Percentiles rank a stretch among this genome's conserved stretches.
Conservation (phyloP, 2,113 vertebrate genomes). For the Chitala chitala region DNA sequence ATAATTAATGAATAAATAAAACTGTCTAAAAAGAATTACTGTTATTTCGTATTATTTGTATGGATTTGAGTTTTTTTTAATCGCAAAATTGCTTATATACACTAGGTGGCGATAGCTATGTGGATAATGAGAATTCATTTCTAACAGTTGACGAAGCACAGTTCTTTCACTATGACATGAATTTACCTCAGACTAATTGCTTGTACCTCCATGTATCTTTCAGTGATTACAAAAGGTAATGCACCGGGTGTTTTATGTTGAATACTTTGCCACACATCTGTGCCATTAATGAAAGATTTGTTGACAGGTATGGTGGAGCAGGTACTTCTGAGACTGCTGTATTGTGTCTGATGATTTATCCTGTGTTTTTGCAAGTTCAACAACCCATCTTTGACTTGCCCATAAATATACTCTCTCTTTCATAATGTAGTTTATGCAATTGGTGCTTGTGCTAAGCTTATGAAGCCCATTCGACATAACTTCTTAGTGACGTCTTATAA, state of each 20-base stretch:
- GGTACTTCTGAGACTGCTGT: background rate
- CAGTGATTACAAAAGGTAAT: background rate
- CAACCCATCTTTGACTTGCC: too few species aligned
- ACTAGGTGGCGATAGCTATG: constrained; percentile 8
- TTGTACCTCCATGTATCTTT: background rate
- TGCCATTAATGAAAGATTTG: background rate
- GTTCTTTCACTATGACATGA: background rate
- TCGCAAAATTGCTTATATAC: background rate
- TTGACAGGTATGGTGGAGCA: background rate
- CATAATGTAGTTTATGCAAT: background rate
- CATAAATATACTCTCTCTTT: too few species aligned
- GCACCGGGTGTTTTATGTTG: background rate
- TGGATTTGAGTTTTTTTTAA: background rate
- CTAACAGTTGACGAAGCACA: background rate
- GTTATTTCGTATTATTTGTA: background rate
- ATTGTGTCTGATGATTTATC: background rate
- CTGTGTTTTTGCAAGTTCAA: too few species aligned
- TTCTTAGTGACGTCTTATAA: too few species aligned
- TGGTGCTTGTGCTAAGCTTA: background rate
- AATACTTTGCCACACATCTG: background rate
- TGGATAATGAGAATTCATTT: background rate
- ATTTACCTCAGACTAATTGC: background rate
- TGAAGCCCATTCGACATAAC: too few species aligned
- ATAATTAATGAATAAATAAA: background rate
- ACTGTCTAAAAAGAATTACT: background rate